phyloP scores from a whole-genome alignment of 2,113 vertebrate genomes.

The Hippocampus abdominalis region DNA sequence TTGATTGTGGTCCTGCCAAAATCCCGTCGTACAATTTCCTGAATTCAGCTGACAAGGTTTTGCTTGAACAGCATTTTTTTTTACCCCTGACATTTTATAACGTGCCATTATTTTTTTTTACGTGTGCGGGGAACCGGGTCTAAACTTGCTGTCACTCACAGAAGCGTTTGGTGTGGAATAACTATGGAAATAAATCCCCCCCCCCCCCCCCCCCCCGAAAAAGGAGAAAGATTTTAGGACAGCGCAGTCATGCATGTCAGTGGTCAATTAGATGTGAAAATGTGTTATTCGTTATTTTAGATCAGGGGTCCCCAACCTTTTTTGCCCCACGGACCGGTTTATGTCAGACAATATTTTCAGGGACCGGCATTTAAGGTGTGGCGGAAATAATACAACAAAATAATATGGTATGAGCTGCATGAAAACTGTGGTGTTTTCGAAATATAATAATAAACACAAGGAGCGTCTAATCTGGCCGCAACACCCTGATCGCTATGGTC shows the following conservation, averaged over 20 bases:
- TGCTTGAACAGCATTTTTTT: constrained; percentile 22
- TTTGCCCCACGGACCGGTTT: too few species aligned
- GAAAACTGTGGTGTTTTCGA: too few species aligned
- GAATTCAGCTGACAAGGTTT: constrained; percentile 28
- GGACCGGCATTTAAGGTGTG: too few species aligned
- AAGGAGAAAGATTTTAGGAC: constrained; percentile 4
- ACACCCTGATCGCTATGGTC: too few species aligned
- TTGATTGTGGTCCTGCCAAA: constrained; percentile 25
- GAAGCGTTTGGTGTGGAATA: constrained; percentile 11
- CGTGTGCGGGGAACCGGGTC: constrained; percentile 21
- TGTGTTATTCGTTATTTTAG: constrained; percentile 28
- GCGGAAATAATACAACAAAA: too few species aligned
- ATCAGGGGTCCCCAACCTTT: too few species aligned
- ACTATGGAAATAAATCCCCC: constrained; percentile 13
- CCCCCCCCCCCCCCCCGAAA: constrained; percentile 11
- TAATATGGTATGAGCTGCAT: too few species aligned
- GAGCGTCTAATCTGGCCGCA: too few species aligned
- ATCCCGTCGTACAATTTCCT: constrained; percentile 17
- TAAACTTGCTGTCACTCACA: constrained; percentile 35
- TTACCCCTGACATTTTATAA: constrained; percentile 32
- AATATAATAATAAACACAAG: too few species aligned
- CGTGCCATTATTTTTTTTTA: constrained; percentile 30
- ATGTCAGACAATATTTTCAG: too few species aligned
- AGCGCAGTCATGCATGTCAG: constrained; percentile 26
- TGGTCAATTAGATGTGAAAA: constrained; percentile 49